phyloP scores from a whole-genome alignment of 1,140 invertebrate genomes.

The Adelges cooleyi region DNA sequence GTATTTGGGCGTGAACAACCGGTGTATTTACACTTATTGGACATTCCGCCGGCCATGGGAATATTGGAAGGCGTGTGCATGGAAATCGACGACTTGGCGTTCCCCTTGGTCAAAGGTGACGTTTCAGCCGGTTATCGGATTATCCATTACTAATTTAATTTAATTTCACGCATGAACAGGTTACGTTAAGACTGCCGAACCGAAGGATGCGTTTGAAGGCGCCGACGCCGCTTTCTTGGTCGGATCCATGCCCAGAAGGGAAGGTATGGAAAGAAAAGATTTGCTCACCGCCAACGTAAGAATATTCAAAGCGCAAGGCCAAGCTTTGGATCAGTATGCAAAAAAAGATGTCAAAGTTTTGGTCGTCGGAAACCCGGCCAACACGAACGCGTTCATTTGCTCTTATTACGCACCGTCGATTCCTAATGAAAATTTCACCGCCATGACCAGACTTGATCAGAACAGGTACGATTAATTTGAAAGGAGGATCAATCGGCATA shows the following conservation, averaged over 20 bases:
- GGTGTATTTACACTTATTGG: conserved; percentile 80
- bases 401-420: conserved; percentile 96
- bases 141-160: background rate
- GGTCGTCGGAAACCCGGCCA: conserved; percentile 98
- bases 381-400: conserved; percentile 96
- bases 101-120: conserved; percentile 67
- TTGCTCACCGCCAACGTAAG: conserved; percentile 90
- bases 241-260: conserved; percentile 94
- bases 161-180: conserved; percentile 40
- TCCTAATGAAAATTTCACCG: conserved; percentile 91
- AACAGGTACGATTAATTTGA: conserved; percentile 51
- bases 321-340: conserved; percentile 83
- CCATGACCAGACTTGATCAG: conserved; percentile 96
- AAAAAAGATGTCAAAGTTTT: conserved; percentile 92
- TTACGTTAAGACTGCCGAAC: conserved; percentile 77
- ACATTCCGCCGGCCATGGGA: conserved; percentile 90
- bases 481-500: background rate
- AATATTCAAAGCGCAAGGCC: conserved; percentile 93
- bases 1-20: conserved; percentile 89
- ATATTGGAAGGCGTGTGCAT: conserved; percentile 93
- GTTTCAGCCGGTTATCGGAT: background rate
- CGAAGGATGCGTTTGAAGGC: conserved; percentile 83
- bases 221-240: conserved; percentile 96
- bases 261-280: conserved; percentile 99
- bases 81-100: conserved; percentile 91